Evolutionary conservation across 2,113 vertebrate genomes (phyloP), one percentile per base, ranked within the genome.

Genomic region (Peromyscus polionotus): DNA sequence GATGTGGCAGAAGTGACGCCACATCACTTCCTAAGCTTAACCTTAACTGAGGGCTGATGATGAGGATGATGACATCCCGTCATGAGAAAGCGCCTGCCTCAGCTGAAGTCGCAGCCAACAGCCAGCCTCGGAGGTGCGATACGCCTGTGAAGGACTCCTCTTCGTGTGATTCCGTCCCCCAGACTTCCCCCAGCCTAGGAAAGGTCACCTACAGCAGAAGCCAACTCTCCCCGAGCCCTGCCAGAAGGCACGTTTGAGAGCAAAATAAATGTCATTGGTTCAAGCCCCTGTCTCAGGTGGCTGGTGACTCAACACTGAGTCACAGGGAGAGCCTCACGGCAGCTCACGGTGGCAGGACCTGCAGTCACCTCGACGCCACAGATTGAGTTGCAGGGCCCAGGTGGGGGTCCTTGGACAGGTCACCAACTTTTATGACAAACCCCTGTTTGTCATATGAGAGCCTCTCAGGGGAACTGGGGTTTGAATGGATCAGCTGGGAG

Each of bases 211-310:
- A 31, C 2, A 48, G 1, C 42, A 85, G 80, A 94, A n/a, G 19
- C 24, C 5, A 81, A 8, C 51, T 54, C 13, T 20, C 80, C 84
- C 39, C 42, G 48, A 85, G 57, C 5, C 48, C 63, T 39, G 54
- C 39, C 45, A 70, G 59, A 61, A 88, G 17, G 75, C 68, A 90
- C 48, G 73, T 51, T n/a, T 51, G 73, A 95, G 33, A 76, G 90
- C 76, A 88, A 92, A 88, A 84, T 28, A 33, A 77, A 91, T 88
- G 84, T 14, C 51, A 61, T 19, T 65, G 68, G 73, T 91, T 90
- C n/a, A 91, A 94, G 95, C 42, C n/a, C 76, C 42, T 72, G 72
- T n/a, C 80, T 93, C 70, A 39, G 51, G 65, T n/a, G 28, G 16
- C 54, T 86, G 22, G 54, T 54, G 61, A 57, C 57, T 28, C n/a